Base-by-base conservation (phyloP, 2,888 invertebrate genomes). In the Hydrotaea cyrtoneurina region DNA sequence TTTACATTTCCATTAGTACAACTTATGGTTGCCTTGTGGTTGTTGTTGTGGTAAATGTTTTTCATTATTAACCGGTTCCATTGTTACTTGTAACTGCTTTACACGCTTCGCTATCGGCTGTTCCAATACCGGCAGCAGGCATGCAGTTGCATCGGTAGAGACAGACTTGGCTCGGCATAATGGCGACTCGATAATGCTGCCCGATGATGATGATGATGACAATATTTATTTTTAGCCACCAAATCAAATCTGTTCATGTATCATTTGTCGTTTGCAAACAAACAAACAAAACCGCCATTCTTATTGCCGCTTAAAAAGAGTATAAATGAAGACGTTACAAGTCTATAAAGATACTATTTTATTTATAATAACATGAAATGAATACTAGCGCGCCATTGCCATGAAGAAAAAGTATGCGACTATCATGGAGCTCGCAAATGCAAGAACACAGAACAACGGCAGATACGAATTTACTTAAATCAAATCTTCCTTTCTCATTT, bases 401-500 rank as follows among this genome's bases (percentile, higher is more conserved):
- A 13, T 15, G 26, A 23, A 39, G n/a, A 55, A 55, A 53, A 55
- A 10, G 55, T 55, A 55, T 11, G 7, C 46, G n/a, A n/a, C 17
- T n/a, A n/a, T n/a, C 53, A 19, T 2, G 17, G 17, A 46, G 17
- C 17, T 19, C n/a, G 5, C 19, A 55, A 21, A 17, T 8, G 23
- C 7, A 17, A 53, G 13, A 53, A 53, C 1, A 39, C 2, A n/a
- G 21, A 19, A 23, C 17, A 17, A 17, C 23, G 21, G 21, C 19
- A 11, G 21, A 55, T 21, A 8, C 7, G 55, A 55, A 55, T 17
- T 17, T 53, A 53, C 31, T 72, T 72, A 23, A 59, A 55, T 55
- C 55, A 21, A 21, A 21, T 21, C 5, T 21, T 8, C 23, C 2
- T 55, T 62, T 72, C 82, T 86, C 23, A 73, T 84, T 17, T n/a